These are phyloP conservation scores for Achlya flavicornis DNA, from an alignment of 2,888 invertebrate genomes.

Conservation along the genomic window DNA sequence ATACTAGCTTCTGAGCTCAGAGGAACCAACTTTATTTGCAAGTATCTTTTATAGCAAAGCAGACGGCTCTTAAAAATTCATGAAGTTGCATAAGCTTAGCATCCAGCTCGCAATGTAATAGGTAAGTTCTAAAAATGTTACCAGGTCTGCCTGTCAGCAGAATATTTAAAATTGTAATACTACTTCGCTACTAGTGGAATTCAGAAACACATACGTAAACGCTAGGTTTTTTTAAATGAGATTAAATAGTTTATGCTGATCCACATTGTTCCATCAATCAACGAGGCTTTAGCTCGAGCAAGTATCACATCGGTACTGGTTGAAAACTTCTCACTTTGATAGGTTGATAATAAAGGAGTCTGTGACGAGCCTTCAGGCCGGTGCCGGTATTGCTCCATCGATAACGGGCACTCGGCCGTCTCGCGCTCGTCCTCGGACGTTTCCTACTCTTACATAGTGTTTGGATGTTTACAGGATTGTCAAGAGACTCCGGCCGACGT, in stretches of 20 bases:
- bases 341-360: slow-evolving; percentile 1
- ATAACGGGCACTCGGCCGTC: slow-evolving; percentile 31
- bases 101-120: slow-evolving; percentile 36
- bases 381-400: slow-evolving; percentile 31
- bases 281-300: background rate
- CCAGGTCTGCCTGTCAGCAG: background rate
- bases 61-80: slow-evolving; percentile 62
- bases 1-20: slow-evolving; percentile 57
- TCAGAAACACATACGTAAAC: background rate
- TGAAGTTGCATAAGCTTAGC: slow-evolving; percentile 48
- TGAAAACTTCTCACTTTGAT: background rate
- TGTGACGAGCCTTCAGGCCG: slow-evolving; percentile 14
- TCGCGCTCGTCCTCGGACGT: background rate
- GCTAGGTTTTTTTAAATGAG: background rate
- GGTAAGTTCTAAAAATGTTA: slow-evolving; percentile 1
- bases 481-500: slow-evolving; percentile 48
- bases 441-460: slow-evolving; percentile 19
- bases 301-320: background rate
- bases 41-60: slow-evolving; percentile 57
- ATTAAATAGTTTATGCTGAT: no score
- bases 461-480: slow-evolving; percentile 61
- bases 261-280: no score
- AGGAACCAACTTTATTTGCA: slow-evolving; percentile 63
- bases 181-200: no score
- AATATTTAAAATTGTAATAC: background rate